Conservation (phyloP, 92 coral and sea anemone species). For the Ricordea florida region DNA sequence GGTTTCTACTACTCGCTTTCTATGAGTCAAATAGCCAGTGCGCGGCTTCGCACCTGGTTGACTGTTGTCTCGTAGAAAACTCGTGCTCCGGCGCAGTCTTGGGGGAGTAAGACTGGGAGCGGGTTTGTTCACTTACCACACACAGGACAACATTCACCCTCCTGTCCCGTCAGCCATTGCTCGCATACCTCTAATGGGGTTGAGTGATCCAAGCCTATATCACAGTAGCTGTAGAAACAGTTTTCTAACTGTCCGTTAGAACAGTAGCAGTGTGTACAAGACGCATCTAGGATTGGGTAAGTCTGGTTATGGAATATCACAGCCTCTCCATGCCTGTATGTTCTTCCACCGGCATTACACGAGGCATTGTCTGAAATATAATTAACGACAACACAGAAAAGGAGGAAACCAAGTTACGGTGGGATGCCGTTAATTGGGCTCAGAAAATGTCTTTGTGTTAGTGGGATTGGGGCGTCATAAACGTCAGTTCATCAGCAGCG, state of each 20-base stretch:
- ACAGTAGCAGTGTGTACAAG: background rate
- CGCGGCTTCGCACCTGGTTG: too few relatives aligned
- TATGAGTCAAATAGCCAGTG: too few relatives aligned
- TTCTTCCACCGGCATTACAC: background rate
- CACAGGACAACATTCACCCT: conserved; percentile 5
- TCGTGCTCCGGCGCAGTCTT: too few relatives aligned
- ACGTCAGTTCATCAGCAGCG: too few relatives aligned
- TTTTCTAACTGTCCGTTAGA: background rate
- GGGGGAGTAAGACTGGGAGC: background rate
- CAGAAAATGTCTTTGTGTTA: too few relatives aligned
- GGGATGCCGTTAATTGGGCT: too few relatives aligned
- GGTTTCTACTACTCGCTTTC: too few relatives aligned
- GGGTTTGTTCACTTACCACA: background rate
- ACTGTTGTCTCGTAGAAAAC: too few relatives aligned
- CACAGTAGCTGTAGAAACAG: background rate
- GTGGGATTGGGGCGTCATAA: too few relatives aligned
- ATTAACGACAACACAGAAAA: background rate
- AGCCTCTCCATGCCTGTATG: background rate
- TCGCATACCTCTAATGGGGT: background rate
- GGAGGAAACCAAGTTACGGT: too few relatives aligned
- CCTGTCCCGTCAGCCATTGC: background rate
- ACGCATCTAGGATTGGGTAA: background rate
- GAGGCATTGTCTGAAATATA: background rate
- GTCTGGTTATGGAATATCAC: conserved; percentile 1
- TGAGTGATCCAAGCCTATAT: background rate